Base-by-base conservation (phyloP, 2,113 vertebrate genomes). In the Rana temporaria region DNA sequence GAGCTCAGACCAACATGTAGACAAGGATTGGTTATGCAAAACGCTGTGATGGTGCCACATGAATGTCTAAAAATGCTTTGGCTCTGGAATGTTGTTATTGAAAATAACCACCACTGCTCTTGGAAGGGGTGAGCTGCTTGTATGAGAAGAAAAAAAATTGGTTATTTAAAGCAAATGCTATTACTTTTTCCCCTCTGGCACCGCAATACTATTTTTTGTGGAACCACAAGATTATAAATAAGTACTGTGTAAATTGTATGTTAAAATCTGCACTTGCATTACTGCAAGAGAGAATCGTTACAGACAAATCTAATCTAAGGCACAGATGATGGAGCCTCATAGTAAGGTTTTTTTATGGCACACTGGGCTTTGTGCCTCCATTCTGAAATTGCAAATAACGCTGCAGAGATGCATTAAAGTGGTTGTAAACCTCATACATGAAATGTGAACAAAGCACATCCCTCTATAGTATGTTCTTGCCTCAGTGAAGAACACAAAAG, bases 151-250 rank as follows among this genome's bases (percentile, higher is more conserved):
- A 38, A 38, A 59, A 80, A 85, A 68, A 66, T 67, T 53, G 70
- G 52, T 56, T 82, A 73, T 66, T 82, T 74, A 56, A 75, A 75
- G 70, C 18, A 74, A 73, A 82, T 74, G 70, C 48, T 24, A 67
- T 82, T 24, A 19, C 48, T 74, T 56, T 82, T 82, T 75, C 70
- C 57, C 72, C 24, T 82, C 62, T 82, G 79, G 32, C 38, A 64
- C 34, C 30, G 19, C 22, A 64, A 26, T 69, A 68, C 52, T 38
- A 79, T 6, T 38, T 74, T 59, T 60, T 48, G 60, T 22, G 48
- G 26, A 66, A 64, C 80, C 80, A 75, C 70, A 82, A 73, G 55
- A 73, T 56, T 75, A 32, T 75, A 74, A 82, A 82, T 42, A 24
- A 73, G 42, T 34, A 65, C 18, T 32, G 24, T 63, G 68, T 59